A percentile compares a stretch with the other conserved stretches of the same genome.
These are phyloP conservation scores for Jacana jacana DNA, from an alignment of 2,113 vertebrate genomes.

Conservation along the genomic window DNA sequence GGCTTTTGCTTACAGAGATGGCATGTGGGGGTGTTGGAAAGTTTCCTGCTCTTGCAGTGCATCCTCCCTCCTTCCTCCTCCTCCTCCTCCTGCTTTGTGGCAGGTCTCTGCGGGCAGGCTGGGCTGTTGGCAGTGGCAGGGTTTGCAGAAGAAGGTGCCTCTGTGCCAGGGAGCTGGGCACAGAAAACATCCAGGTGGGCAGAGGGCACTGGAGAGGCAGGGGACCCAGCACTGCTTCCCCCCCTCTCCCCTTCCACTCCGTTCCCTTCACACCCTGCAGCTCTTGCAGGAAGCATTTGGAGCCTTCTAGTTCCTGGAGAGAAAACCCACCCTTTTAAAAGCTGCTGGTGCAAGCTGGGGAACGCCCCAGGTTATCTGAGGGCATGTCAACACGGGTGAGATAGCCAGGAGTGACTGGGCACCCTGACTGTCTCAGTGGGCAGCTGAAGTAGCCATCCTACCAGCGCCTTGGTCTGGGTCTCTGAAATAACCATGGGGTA, in stretches of 20 bases:
- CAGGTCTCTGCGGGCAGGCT: background rate
- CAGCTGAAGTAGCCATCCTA: background rate
- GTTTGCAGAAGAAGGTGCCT: background rate
- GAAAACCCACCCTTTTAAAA: background rate
- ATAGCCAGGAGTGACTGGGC: background rate
- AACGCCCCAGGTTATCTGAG: fast-evolving
- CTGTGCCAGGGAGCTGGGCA: background rate
- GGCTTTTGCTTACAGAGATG: background rate
- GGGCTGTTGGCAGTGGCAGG: background rate
- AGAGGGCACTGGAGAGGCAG: background rate
- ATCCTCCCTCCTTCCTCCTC: background rate
- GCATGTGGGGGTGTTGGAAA: background rate
- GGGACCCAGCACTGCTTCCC: no score
- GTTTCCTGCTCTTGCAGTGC: background rate
- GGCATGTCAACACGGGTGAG: background rate
- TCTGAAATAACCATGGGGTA: fast-evolving
- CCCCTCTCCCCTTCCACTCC: background rate
- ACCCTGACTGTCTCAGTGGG: fast-evolving
- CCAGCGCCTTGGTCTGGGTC: background rate
- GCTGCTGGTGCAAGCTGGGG: background rate
- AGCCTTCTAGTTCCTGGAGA: background rate
- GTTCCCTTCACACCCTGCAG: background rate
- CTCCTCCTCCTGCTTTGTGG: background rate
- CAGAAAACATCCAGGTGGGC: background rate
- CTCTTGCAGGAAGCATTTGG: background rate